Base-by-base conservation (phyloP, 2,797 vertebrate genomes). In the Acridotheres tristis region DNA sequence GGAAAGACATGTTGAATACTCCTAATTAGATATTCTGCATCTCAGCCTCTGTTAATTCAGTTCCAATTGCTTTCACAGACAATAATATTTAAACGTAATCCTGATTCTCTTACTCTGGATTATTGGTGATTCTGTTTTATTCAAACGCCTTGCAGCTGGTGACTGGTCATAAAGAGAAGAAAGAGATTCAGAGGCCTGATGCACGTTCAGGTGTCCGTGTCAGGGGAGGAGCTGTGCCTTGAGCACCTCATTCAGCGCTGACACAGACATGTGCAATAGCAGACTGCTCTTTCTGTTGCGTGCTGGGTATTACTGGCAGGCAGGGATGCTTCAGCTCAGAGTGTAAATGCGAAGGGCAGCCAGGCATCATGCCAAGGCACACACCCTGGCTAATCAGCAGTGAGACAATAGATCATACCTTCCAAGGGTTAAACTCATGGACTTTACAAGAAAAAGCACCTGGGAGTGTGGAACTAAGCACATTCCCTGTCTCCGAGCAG, bases 181-280 rank as follows among this genome's bases (percentile, higher is more conserved):
- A 42, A 65, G 32, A 30, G 8, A 55, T 90, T 88, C n/a, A 90
- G 82, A 90, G 47, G 36, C 9, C 23, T 10, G 3, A 25, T 40
- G 6, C 50, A 77, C 75, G 77, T 57, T 78, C 47, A 80, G 16
- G 10, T 86, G 89, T 76, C 17, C 1, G 2, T 7, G 4, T 25
- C 32, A 77, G 38, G 22, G 29, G 63, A 67, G 72, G 22, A 85
- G 10, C 7, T 91, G 20, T 58, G 14, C 11, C 65, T 91, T 50
- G 42, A 59, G 55, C 10, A 42, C 4, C 6, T 67, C 4, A 0
- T 36, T 62, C 47, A 66, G 30, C 3, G 2, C 16, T 22, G 42
- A 5, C 22, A 55, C 27, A 50, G 7, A 7, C 1, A 0, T 3
- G 13, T 59, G 36, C 12, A 4, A 12, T 1, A 36, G 19, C n/a